A percentile compares a stretch with the other conserved stretches of the same genome.
Evolutionary conservation across 2,113 vertebrate species (phyloP).

Genomic region (Cyanoderma ruficeps): DNA sequence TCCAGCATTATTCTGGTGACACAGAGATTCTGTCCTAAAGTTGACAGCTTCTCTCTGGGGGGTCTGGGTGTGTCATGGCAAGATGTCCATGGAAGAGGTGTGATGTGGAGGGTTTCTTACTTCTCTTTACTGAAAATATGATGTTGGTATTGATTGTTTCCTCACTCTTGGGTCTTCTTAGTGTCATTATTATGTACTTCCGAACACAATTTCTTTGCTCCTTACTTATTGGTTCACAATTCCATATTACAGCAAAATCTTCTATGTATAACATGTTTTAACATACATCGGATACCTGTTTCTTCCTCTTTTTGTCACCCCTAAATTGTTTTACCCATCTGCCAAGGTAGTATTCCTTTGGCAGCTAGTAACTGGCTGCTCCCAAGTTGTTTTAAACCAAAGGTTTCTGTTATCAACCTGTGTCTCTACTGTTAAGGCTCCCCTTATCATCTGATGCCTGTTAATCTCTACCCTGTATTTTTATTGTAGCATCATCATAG

Average conservation of each 20-base stretch:
- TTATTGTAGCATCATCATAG: neutral
- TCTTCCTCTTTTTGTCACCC: neutral
- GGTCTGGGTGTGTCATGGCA: neutral
- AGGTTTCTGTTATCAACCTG: neutral
- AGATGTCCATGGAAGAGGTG: neutral
- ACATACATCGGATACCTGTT: neutral
- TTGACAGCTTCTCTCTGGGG: neutral
- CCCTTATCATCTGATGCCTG: neutral
- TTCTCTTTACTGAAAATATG: neutral
- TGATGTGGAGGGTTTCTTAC: neutral
- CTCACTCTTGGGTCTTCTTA: neutral
- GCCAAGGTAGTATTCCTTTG: neutral
- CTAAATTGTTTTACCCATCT: neutral
- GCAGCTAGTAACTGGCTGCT: neutral
- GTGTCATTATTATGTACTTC: neutral
- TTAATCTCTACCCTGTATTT: neutral
- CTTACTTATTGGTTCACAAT: neutral
- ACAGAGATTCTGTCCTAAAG: neutral
- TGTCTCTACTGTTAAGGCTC: neutral
- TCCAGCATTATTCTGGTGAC: neutral
- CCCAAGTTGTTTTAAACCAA: neutral
- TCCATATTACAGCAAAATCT: neutral
- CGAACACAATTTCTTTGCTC: neutral
- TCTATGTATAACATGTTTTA: neutral
- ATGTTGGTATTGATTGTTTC: neutral